Evolutionary conservation across 53 echinoderm and acorn worm genomes (phyloP), one percentile per base, ranked within the genome.

Genomic region (Mesocentrotus franciscanus): DNA sequence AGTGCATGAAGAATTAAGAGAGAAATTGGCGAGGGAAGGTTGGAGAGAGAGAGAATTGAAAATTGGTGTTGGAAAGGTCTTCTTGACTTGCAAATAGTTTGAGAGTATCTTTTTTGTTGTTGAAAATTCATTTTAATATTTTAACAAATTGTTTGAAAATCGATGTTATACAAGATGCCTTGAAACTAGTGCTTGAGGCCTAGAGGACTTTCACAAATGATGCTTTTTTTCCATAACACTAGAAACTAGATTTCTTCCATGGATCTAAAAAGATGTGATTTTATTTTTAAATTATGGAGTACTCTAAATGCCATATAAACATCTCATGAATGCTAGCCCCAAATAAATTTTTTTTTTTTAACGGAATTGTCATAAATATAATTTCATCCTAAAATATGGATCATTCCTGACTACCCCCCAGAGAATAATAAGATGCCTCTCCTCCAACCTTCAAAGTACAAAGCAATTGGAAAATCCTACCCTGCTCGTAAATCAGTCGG

Each of bases 401-500:
- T 57, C 27, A n/a, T 57, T 85, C 56, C 6, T 26, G 4, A 56
- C 27, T 85, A 27, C 12, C 56, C 33, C 85, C 58, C 85, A 10
- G 36, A 85, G 85, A 26, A 85, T 85, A 58, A 85, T 11, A 56
- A 36, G 11, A 85, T 85, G 56, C n/a, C 58, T 85, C n/a, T 85
- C 85, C 22, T 9, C 58, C 85, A 85, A 85, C 85, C 58, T 57
- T 26, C 58, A 85, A 85, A 85, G 85, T 85, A 85, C 85, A 85
- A 58, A 85, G 58, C 85, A 85, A 85, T 85, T 85, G 85, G 57
- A 85, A 85, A n/a, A 85, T 85, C 26, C 56, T 85, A 26, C 85
- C n/a, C 24, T 58, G 26, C 56, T 85, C 85, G 27, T 85, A 85
- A 85, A 85, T 85, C 85, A 85, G 85, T 85, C 85, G 7, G 58